Evolutionary conservation across 2,797 vertebrate genomes (phyloP).

Genomic region (Esox masquinongy): DNA sequence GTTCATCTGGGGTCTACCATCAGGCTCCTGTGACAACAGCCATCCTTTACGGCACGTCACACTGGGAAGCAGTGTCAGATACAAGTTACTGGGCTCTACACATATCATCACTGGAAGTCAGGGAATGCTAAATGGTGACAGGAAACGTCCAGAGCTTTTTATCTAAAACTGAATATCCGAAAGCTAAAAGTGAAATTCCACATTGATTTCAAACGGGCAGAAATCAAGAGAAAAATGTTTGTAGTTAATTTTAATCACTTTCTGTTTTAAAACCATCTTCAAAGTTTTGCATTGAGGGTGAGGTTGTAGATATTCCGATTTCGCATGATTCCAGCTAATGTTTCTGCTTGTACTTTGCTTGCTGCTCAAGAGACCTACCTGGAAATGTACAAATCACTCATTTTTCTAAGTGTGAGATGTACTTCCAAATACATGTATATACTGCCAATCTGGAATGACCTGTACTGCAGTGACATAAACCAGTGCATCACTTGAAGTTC

Average conservation of each 20-base stretch:
- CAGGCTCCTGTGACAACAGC: constrained; percentile 53
- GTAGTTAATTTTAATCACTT: background rate
- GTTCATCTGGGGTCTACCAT: constrained; percentile 59
- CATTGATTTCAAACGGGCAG: background rate
- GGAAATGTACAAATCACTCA: background rate
- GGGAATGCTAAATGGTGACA: background rate
- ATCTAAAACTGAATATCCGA: background rate
- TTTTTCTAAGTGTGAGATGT: too few relatives aligned
- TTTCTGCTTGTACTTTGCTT: background rate
- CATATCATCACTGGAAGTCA: background rate
- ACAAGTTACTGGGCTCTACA: background rate
- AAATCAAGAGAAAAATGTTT: background rate
- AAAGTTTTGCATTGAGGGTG: background rate
- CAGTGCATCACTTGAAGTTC: background rate
- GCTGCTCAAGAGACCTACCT: background rate
- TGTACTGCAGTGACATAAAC: background rate
- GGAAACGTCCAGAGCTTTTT: background rate
- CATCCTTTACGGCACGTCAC: constrained; percentile 34
- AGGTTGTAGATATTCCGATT: background rate
- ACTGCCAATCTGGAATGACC: too few relatives aligned
- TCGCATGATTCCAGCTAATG: background rate
- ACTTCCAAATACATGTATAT: too few relatives aligned
- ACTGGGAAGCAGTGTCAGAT: background rate
- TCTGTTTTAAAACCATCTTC: background rate
- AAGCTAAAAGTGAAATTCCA: background rate